phyloP scores from a whole-genome alignment of 1,140 invertebrate species.

The Liolophura sinensis region DNA sequence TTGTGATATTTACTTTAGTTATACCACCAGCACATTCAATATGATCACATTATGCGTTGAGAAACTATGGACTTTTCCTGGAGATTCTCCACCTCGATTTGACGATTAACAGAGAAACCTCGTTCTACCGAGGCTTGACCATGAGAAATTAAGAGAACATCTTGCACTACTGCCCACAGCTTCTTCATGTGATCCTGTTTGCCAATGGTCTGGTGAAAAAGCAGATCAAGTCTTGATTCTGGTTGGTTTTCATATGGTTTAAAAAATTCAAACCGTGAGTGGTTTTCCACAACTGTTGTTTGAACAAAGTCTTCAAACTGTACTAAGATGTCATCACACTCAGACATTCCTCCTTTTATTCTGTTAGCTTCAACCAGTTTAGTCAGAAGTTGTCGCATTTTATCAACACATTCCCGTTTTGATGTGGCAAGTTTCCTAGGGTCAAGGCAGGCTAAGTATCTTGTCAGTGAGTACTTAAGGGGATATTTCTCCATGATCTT shows the following conservation, averaged over 20 bases:
- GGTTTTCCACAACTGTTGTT: conserved; percentile 53
- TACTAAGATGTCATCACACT: conserved; percentile 11
- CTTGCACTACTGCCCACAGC: conserved; percentile 18
- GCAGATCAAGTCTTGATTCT: conserved; percentile 21
- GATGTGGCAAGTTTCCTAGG: conserved; percentile 12
- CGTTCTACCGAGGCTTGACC: conserved; percentile 32
- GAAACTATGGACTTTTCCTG: conserved; percentile 22
- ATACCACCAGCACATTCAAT: conserved; percentile 13
- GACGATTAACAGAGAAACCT: conserved; percentile 34
- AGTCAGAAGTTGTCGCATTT: conserved; percentile 12
- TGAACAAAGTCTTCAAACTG: conserved; percentile 6
- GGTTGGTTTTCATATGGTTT: background rate
- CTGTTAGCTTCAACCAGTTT: background rate
- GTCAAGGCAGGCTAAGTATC: conserved; percentile 9
- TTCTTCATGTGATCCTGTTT: conserved; percentile 3
- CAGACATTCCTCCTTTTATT: conserved; percentile 6
- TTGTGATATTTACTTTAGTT: conserved; percentile 10
- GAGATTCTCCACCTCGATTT: conserved; percentile 30
- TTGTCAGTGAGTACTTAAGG: conserved; percentile 7
- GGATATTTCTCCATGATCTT: conserved; percentile 15
- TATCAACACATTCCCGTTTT: conserved; percentile 8
- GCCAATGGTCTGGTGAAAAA: conserved; percentile 13
- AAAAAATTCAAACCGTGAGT: background rate
- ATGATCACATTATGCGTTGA: conserved; percentile 20
- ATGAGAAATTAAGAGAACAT: conserved; percentile 29